Base-by-base conservation (phyloP, 2,113 vertebrate genomes). In the Excalfactoria chinensis region DNA sequence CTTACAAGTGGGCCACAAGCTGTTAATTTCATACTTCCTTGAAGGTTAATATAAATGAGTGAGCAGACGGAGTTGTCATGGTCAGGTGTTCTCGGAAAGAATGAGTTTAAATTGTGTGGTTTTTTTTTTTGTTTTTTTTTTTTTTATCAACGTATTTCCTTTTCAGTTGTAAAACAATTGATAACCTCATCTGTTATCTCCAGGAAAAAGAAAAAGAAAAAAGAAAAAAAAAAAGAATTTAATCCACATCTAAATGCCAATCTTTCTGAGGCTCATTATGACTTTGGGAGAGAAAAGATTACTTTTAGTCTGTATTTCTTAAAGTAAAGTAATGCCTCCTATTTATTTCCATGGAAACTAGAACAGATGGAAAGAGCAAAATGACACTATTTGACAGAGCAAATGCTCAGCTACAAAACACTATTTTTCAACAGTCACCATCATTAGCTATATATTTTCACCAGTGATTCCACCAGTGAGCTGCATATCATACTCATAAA, bases 201-300 rank as follows among this genome's bases (percentile, higher is more conserved):
- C 53, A 93, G 71, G 46, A 71, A 95, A 94, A 95, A 59, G 5
- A 88, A 51, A 49, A 7, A 26, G 21, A 26, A 17, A 70, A 95
- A 46, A 23, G 4, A 49, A 49, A 26, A 28, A 53, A 16, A 53
- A 53, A 30, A 13, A 16, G 16, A n/a, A n/a, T n/a, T 53, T 90
- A 93, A 79, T 85, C 94, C 94, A 67, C 80, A 89, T 49, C 64
- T 95, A 97, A 97, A 94, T 97, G 94, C 67, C 90, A 92, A 35
- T 80, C 97, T 97, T 97, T 97, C 96, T 97, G 93, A 94, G 76
- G 44, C 43, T 56, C 37, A 32, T 97, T 95, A 90, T 90, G 82
- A 91, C 43, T 87, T 88, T 74, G 58, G 44, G 49, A 75, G 51
- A 95, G 58, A 93, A 78, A 86, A 91, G 92, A 93, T 94, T 93